Conservation (phyloP, 1,140 invertebrate species). For the Trichonephila inaurata region DNA sequence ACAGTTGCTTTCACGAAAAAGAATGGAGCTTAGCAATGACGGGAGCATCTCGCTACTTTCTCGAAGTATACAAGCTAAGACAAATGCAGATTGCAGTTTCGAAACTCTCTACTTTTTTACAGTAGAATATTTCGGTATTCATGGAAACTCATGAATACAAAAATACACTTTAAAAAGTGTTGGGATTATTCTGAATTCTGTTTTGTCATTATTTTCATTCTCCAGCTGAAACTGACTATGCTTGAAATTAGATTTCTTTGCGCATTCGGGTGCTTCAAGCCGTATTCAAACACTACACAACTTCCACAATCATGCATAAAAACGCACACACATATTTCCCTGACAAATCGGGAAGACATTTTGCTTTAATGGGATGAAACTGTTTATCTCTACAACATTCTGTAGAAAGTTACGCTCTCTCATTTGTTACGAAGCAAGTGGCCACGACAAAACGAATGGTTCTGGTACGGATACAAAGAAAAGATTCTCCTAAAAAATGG, state of each 20-base stretch:
- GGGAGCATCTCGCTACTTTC: not conserved
- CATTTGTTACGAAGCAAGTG: slow-evolving; percentile 30
- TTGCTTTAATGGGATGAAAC: slow-evolving; percentile 38
- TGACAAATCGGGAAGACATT: slow-evolving; percentile 34
- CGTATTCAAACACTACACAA: not conserved
- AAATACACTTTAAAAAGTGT: slow-evolving; percentile 39
- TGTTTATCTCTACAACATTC: slow-evolving; percentile 7
- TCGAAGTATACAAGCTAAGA: slow-evolving; percentile 11
- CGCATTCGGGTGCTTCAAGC: slow-evolving; percentile 1
- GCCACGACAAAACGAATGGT: slow-evolving; percentile 32
- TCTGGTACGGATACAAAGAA: not conserved
- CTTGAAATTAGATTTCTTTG: slow-evolving; percentile 48
- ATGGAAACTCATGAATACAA: slow-evolving; percentile 38
- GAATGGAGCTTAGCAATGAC: not conserved
- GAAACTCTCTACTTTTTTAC: not conserved
- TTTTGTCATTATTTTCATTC: slow-evolving; percentile 33
- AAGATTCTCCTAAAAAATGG: not conserved
- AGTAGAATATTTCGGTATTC: slow-evolving; percentile 16
- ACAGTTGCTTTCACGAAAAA: not conserved
- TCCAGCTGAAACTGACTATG: slow-evolving; percentile 32
- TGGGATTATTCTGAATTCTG: slow-evolving; percentile 13
- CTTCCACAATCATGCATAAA: not conserved
- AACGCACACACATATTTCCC: slow-evolving; percentile 24
- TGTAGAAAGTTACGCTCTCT: not conserved
- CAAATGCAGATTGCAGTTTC: slow-evolving; percentile 10